Percentiles rank a stretch among this genome's conserved stretches.
Conservation (phyloP, 2,113 vertebrate genomes). For the Uria lomvia region DNA sequence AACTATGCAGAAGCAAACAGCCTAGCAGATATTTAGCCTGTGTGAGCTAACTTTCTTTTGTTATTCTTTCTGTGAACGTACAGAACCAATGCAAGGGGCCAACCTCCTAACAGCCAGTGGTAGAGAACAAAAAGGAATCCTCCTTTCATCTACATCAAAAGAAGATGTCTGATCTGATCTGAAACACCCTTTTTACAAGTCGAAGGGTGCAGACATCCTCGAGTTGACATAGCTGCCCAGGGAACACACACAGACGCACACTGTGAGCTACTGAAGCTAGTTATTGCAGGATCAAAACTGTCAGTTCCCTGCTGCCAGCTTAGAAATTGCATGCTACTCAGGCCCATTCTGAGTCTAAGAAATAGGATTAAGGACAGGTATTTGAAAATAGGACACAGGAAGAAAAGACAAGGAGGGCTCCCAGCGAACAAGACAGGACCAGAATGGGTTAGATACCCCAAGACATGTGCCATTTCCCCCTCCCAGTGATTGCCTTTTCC, state of each 20-base stretch:
- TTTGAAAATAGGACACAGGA: not conserved
- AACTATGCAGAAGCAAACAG: not conserved
- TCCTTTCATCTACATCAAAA: conserved; percentile 25
- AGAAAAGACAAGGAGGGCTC: not conserved
- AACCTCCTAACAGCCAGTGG: not conserved
- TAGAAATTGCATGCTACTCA: not conserved
- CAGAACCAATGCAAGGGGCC: not conserved
- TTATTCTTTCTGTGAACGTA: not conserved
- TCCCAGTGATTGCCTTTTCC: not conserved
- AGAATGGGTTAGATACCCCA: not conserved
- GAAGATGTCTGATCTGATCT: not conserved
- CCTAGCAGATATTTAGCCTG: not conserved
- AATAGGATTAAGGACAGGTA: not conserved
- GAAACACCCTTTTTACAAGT: not conserved
- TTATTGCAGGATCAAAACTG: not conserved
- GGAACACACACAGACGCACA: not conserved
- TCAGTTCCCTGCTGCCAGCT: not conserved
- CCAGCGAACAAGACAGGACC: not conserved
- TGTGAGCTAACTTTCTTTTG: not conserved
- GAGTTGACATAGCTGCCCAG: not conserved
- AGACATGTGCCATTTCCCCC: not conserved
- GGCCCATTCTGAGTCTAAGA: not conserved
- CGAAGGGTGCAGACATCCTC: not conserved
- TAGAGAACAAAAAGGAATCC: not conserved
- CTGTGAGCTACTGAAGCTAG: not conserved